Evolutionary conservation across 2,888 invertebrate species (phyloP), one percentile per base, ranked within the genome.

Genomic region (Physocephala rufipes): DNA sequence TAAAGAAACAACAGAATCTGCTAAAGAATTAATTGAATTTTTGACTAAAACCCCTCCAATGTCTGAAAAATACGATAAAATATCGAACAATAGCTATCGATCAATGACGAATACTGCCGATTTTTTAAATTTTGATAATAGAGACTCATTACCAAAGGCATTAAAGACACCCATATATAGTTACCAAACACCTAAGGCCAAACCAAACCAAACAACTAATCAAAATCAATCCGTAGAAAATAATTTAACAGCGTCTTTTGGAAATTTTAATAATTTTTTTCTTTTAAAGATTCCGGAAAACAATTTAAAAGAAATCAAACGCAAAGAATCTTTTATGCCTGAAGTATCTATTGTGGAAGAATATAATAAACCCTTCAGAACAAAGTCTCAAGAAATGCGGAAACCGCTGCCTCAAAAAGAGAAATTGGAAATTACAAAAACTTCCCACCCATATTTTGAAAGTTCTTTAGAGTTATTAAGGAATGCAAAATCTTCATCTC

Each of bases 1-100:
- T 12, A 28, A 71, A 67, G 47, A 28, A 21, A 55, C 58, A 15
- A 36, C 36, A 36, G 36, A 36, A 36, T 15, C 55, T n/a, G 69
- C 77, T 2, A 80, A 78, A 55, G 78, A 81, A 51, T 74, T 79
- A 13, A 80, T 79, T 67, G 78, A 78, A n/a, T 77, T 83, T 59
- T 83, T 84, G 67, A 73, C 75, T 13, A 76, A 79, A 58, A 76
- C 82, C 51, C 84, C 82, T n/a, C 77, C 81, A 2, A 79, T 74
- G 36, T 21, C 72, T 0, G 16, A 19, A 13, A 75, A 12, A n/a
- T 28, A n/a, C 12, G 7, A 12, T 2, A 67, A 55, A 0, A 26
- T 9, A 12, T 7, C 36, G 5, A 16, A 26, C 12, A 26, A 24
- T 5, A 30, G 36, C 15, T n/a, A 68, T 19, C 47, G 13, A n/a